Evolutionary conservation across 2,888 invertebrate species (phyloP).

Genomic region (Tipula confusa): DNA sequence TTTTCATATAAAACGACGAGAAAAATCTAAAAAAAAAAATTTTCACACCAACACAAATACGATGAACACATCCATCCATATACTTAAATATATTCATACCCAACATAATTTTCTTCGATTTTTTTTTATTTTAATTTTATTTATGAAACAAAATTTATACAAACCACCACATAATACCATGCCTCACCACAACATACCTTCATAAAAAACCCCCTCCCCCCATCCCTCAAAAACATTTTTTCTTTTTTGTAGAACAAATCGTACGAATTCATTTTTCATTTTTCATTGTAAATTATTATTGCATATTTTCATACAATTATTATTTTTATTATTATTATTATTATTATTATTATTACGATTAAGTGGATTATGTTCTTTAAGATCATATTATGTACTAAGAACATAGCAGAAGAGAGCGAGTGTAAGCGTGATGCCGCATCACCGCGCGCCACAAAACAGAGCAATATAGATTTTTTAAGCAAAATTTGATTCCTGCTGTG

Average conservation of each 20-base stretch:
- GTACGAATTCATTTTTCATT: constrained; percentile 6
- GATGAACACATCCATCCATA: not conserved
- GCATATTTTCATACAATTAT: constrained; percentile 5
- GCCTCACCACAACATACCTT: not conserved
- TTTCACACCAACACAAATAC: not conserved
- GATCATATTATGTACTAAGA: too few species aligned
- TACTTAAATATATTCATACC: too few species aligned
- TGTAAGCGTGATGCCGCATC: too few species aligned
- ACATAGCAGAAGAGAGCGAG: not conserved
- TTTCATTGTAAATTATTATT: constrained; percentile 25
- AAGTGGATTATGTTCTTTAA: constrained; percentile 3
- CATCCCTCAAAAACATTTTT: not conserved
- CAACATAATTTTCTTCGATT: not conserved
- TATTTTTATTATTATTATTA: constrained; percentile 12
- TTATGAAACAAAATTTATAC: not conserved
- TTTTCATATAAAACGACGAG: not conserved
- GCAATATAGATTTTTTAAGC: not conserved
- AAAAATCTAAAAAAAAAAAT: not conserved
- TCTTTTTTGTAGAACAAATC: not conserved
- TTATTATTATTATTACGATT: not conserved
- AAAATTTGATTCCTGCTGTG: constrained; percentile 25
- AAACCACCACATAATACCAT: not conserved
- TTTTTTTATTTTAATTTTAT: not conserved
- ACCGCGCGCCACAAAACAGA: not conserved
- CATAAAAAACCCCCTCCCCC: not conserved